These are phyloP conservation scores for Leptinotarsa haldemani DNA, from an alignment of 2,888 invertebrate species.

Conservation along the genomic window DNA sequence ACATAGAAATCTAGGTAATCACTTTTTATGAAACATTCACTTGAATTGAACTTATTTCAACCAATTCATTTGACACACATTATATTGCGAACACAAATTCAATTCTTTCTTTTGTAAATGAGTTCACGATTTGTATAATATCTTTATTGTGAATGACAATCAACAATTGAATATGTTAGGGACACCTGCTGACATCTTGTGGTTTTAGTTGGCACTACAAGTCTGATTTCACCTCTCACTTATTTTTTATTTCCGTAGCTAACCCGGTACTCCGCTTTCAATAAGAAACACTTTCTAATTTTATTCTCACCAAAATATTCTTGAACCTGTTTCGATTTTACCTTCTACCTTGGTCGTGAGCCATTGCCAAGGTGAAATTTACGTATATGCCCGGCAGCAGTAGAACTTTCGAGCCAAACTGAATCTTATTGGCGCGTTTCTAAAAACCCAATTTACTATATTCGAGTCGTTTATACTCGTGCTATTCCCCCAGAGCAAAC, in stretches of 20 bases:
- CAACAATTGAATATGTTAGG: background rate
- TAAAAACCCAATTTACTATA: background rate
- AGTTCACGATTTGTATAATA: too few relatives aligned
- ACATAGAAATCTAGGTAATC: too few relatives aligned
- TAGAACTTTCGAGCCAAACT: slow-evolving; percentile 8
- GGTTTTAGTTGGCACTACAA: slow-evolving; percentile 1
- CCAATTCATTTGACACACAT: too few relatives aligned
- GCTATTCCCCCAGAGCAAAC: background rate
- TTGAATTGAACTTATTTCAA: too few relatives aligned
- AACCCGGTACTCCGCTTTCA: slow-evolving; percentile 57
- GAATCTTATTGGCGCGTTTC: background rate
- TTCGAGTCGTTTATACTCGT: background rate
- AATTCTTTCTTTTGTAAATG: too few relatives aligned
- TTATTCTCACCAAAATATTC: slow-evolving; percentile 46
- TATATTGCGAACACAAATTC: too few relatives aligned
- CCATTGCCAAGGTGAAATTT: slow-evolving; percentile 7
- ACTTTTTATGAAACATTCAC: too few relatives aligned
- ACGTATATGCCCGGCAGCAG: background rate
- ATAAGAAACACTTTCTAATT: slow-evolving; percentile 61
- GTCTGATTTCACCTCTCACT: slow-evolving; percentile 41
- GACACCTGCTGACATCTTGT: slow-evolving; percentile 26
- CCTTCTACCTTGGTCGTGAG: slow-evolving; percentile 39
- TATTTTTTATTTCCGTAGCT: slow-evolving; percentile 33
- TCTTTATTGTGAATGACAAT: background rate
- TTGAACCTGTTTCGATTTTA: slow-evolving; percentile 48